These are phyloP conservation scores for Thera britannica DNA, from an alignment of 2,888 invertebrate species.

Conservation along the genomic window DNA sequence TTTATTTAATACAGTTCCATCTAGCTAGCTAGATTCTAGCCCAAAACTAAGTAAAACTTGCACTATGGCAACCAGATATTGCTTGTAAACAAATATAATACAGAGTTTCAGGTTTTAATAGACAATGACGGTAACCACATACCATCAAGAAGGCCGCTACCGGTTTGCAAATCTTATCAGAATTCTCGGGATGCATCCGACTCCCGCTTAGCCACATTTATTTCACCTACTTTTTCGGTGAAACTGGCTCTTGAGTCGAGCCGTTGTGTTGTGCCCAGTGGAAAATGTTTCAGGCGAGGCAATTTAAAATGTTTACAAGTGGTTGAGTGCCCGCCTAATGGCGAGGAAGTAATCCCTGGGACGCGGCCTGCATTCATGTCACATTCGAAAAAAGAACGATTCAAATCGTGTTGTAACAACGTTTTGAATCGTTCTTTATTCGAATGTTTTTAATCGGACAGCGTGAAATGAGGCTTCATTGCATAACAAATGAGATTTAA, in stretches of 20 bases:
- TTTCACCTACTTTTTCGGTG: conserved; percentile 22
- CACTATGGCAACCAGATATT: too few relatives aligned
- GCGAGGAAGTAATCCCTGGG: conserved; percentile 23
- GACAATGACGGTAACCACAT: too few relatives aligned
- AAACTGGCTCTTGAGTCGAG: conserved; percentile 22
- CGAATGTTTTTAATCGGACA: neutral
- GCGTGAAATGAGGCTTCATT: conserved; percentile 1
- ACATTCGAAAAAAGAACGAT: neutral
- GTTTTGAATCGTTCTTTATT: conserved; percentile 8
- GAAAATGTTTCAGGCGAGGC: conserved; percentile 25
- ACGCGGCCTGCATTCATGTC: conserved; percentile 21
- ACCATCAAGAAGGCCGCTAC: neutral
- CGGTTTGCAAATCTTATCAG: neutral
- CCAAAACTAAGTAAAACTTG: too few relatives aligned
- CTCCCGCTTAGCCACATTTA: conserved; percentile 13
- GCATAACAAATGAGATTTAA: too few relatives aligned
- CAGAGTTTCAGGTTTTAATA: too few relatives aligned
- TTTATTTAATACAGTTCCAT: too few relatives aligned
- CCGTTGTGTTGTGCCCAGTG: conserved; percentile 17
- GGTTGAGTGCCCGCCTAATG: conserved; percentile 27
- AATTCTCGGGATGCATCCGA: neutral
- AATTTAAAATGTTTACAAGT: conserved; percentile 33
- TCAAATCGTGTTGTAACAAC: conserved; percentile 2
- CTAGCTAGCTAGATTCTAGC: too few relatives aligned
- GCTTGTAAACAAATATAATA: too few relatives aligned